Evolutionary conservation across 2,888 invertebrate species (phyloP).

Genomic region (Megalurothrips usitatus): DNA sequence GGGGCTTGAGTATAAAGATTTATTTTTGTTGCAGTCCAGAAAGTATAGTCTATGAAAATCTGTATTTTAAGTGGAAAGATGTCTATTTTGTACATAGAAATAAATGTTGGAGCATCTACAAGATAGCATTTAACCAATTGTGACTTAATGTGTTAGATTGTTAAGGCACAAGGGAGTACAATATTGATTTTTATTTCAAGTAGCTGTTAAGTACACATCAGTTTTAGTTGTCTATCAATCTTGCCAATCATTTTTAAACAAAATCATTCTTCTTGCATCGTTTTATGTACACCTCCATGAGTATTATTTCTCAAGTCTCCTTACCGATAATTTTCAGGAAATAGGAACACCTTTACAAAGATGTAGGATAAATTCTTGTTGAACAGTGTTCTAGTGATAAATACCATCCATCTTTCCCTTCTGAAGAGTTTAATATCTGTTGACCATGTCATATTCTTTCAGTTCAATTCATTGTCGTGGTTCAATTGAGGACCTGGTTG

Average conservation of each 20-base stretch:
- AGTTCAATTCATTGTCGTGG: too few species aligned
- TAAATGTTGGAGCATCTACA: slow-evolving; percentile 17
- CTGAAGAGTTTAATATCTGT: background rate
- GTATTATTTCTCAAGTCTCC: slow-evolving; percentile 10
- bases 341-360: background rate
- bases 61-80: slow-evolving; percentile 17
- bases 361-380: slow-evolving; percentile 21
- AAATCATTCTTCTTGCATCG: background rate
- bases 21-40: slow-evolving; percentile 25
- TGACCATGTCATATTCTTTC: too few species aligned
- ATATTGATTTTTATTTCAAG: slow-evolving; percentile 18
- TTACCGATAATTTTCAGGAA: background rate
- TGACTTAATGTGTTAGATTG: slow-evolving; percentile 21
- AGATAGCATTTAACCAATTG: slow-evolving; percentile 18
- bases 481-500: too few species aligned
- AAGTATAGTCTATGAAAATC: slow-evolving; percentile 11
- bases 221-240: background rate
- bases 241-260: background rate
- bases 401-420: background rate
- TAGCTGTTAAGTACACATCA: background rate
- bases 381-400: background rate
- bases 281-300: background rate
- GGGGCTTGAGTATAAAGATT: slow-evolving; percentile 25
- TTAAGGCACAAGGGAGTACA: slow-evolving; percentile 23
- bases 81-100: slow-evolving; percentile 25